A percentile compares a stretch with the other conserved stretches of the same genome.
Conservation (phyloP, 2,797 vertebrate species). For the Leptatherina wallacei region DNA sequence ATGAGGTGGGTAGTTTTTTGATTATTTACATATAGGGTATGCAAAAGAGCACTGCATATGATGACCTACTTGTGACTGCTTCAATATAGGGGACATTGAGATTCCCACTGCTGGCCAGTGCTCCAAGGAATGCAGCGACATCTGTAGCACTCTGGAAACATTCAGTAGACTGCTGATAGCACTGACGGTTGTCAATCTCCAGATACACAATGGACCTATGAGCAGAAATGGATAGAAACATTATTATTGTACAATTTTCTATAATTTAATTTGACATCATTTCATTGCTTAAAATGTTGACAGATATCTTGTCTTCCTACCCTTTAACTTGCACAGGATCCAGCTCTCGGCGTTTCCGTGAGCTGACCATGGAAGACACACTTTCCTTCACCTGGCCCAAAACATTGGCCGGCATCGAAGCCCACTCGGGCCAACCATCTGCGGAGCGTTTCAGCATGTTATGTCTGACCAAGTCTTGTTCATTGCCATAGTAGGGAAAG, state of each 20-base stretch:
- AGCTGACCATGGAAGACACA: slow-evolving; percentile 75
- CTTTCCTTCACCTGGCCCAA: slow-evolving; percentile 84
- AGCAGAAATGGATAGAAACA: slow-evolving; percentile 5
- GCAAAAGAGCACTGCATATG: not conserved
- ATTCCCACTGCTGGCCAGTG: slow-evolving; percentile 92
- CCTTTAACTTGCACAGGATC: slow-evolving; percentile 90
- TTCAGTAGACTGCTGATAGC: slow-evolving; percentile 91
- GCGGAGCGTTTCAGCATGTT: slow-evolving; percentile 89
- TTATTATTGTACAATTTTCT: slow-evolving; percentile 6
- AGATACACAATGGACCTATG: slow-evolving; percentile 91
- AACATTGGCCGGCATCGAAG: slow-evolving; percentile 73
- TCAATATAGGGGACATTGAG: slow-evolving; percentile 98
- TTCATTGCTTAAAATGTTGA: not conserved
- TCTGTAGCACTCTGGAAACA: slow-evolving; percentile 97
- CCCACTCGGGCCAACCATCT: slow-evolving; percentile 86
- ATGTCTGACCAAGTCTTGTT: slow-evolving; percentile 94
- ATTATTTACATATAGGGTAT: not conserved
- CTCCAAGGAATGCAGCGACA: slow-evolving; percentile 95
- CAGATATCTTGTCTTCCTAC: slow-evolving; percentile 44
- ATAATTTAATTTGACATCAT: not conserved
- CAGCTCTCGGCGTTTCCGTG: slow-evolving; percentile 88
- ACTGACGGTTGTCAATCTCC: slow-evolving; percentile 98
- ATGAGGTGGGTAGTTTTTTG: not conserved
- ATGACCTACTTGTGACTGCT: slow-evolving; percentile 92
- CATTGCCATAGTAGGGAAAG: slow-evolving; percentile 93